Evolutionary conservation across 2,888 invertebrate species (phyloP), one percentile per base, ranked within the genome.

Genomic region (Lissocephala sabroskyi): DNA sequence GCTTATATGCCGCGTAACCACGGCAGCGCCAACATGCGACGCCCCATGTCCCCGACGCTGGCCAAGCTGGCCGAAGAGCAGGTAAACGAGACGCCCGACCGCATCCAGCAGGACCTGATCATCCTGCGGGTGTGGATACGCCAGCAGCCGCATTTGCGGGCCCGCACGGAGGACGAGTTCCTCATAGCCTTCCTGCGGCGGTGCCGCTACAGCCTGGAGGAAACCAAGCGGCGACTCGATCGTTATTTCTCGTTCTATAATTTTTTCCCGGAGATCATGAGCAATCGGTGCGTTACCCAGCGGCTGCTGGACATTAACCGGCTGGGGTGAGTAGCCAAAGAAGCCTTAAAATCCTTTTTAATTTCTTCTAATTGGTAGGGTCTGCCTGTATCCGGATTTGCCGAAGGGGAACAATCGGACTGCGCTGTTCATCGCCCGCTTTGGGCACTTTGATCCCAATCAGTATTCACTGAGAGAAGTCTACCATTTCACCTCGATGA

Each of bases 41-140:
- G 81, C 62, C 66, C 76, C 37, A 56, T 79, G 46, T 62, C 79
- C 43, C 75, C 81, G 3, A 65, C 58, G 11, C 49, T 82, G 36
- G 77, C 77, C 48, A 77, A 76, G 56, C 76, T 83, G 55, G 87
- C 87, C 14, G 77, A 74, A 30, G 70, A 81, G 41, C 85, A 86
- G 59, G 61, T 88, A 29, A 84, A 85, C 44, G 87, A 88, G 76
- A 84, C 82, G 41, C 86, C 86, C 0, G 82, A 82, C 2, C 64
- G 84, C 28, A 78, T 86, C 14, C 75, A 78, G 11, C 81, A 84
- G 35, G 86, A 87, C 65, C 78, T 88, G 18, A 70, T 83, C 13
- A 80, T 85, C 37, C 79, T 88, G 14, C 80, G 83, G 18, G 82
- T 84, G 6, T 87, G 87, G 87, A 75, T 87, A 40, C 73, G 77